A percentile compares a stretch with the other conserved stretches of the same genome.
phyloP scores from a whole-genome alignment of 2,113 vertebrate genomes.

The Nothoprocta perdicaria region DNA sequence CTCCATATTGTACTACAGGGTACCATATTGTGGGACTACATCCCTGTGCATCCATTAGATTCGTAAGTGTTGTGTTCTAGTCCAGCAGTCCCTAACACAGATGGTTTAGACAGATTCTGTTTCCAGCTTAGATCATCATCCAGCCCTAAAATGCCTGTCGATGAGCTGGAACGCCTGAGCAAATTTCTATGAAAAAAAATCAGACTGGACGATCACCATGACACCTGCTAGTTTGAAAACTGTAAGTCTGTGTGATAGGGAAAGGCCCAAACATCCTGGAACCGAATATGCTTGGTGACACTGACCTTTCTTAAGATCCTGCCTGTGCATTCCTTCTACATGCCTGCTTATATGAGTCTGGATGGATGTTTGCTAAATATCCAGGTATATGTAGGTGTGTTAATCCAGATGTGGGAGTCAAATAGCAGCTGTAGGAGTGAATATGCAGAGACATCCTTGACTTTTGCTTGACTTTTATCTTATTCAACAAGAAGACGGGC shows the following conservation, averaged over 20 bases:
- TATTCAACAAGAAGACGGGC: too few relatives aligned
- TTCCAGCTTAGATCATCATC: conserved; percentile 44
- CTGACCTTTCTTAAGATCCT: neutral
- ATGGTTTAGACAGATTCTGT: conserved; percentile 17
- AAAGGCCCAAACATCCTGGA: neutral
- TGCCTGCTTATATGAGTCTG: neutral
- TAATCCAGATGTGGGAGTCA: neutral
- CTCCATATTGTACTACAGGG: neutral
- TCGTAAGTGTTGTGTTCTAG: neutral
- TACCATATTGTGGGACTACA: conserved; percentile 7
- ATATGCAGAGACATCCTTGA: neutral
- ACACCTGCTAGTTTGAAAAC: conserved; percentile 34
- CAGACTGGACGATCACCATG: neutral
- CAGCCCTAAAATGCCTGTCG: neutral
- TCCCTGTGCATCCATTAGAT: neutral
- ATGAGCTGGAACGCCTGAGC: conserved; percentile 3
- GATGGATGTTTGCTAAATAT: neutral
- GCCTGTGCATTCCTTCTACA: neutral
- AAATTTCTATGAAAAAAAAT: neutral
- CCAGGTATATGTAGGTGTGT: neutral
- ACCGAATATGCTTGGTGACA: neutral
- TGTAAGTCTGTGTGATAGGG: neutral
- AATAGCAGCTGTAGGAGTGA: neutral
- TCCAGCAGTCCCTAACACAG: conserved; percentile 35
- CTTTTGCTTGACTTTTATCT: neutral